phyloP scores from a whole-genome alignment of 2,113 vertebrate genomes.

The Lophius piscatorius region DNA sequence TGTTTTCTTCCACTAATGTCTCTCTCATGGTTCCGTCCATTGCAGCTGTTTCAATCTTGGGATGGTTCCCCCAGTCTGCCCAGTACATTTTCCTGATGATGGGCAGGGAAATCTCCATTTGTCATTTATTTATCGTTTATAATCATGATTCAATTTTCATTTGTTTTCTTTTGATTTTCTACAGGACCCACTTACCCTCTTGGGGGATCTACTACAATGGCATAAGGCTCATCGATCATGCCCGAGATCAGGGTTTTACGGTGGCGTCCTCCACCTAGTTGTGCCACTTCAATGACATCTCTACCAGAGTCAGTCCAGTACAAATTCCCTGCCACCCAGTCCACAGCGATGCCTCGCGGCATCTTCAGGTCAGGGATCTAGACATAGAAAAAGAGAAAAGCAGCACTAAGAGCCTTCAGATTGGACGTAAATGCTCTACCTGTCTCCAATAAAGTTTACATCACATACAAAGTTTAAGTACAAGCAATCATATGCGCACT shows the following conservation, averaged over 20 bases:
- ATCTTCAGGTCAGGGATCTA: conserved; percentile 96
- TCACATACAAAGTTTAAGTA: not conserved
- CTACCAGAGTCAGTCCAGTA: conserved; percentile 97
- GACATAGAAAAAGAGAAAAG: not conserved
- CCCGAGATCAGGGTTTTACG: conserved; percentile 94
- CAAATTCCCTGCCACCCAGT: conserved; percentile 96
- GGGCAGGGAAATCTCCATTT: not conserved
- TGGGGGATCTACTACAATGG: conserved; percentile 92
- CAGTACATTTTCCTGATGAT: conserved; percentile 93
- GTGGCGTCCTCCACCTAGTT: conserved; percentile 89
- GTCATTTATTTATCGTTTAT: not conserved
- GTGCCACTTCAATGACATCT: conserved; percentile 94
- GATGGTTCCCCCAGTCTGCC: conserved; percentile 98
- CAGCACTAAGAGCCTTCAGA: not conserved
- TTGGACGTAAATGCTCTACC: not conserved
- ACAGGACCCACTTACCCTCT: conserved; percentile 80
- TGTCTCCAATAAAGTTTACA: not conserved
- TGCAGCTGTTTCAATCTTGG: conserved; percentile 94
- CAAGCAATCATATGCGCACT: conserved; percentile 2
- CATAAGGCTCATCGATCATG: conserved; percentile 96
- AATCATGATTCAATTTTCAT: not conserved
- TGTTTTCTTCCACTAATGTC: conserved; percentile 93
- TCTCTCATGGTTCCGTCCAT: conserved; percentile 96
- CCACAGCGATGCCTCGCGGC: conserved; percentile 93
- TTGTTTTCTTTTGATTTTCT: not conserved